Conservation (phyloP, 2,888 invertebrate species). For the Herminia tarsipennalis region DNA sequence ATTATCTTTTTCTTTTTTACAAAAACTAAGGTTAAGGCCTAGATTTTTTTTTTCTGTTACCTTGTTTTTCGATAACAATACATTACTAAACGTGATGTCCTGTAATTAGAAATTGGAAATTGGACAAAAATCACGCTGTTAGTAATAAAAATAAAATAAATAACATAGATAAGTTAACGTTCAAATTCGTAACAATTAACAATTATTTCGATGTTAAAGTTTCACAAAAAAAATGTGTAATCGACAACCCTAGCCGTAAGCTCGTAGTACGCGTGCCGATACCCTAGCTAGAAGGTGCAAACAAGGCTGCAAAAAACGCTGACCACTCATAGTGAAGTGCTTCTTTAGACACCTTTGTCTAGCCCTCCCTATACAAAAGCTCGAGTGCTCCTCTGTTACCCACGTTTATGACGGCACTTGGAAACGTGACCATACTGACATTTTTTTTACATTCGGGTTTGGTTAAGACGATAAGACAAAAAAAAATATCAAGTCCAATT, state of each 20-base stretch:
- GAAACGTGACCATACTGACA: constrained; percentile 29
- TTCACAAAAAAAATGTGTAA: too few species aligned
- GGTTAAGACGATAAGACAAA: background rate
- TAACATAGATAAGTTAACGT: too few species aligned
- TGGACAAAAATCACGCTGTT: too few species aligned
- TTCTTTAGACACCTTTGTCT: constrained; percentile 64
- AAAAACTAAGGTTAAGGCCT: too few species aligned
- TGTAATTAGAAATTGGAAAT: too few species aligned
- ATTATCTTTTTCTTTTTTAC: too few species aligned
- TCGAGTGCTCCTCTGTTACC: constrained; percentile 53
- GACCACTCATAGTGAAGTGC: constrained; percentile 74
- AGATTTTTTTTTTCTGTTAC: too few species aligned
- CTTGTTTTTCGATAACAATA: too few species aligned
- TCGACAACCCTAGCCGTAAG: constrained; percentile 28
- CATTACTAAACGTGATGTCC: too few species aligned
- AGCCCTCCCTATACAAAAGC: constrained; percentile 56
- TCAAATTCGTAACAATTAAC: too few species aligned
- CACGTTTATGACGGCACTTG: constrained; percentile 41
- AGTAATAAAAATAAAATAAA: too few species aligned
- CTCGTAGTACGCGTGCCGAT: constrained; percentile 74
- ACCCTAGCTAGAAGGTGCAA: constrained; percentile 47
- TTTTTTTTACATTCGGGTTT: constrained; percentile 5
- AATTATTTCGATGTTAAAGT: too few species aligned
- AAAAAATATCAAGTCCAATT: background rate
- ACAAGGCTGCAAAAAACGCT: constrained; percentile 74